These are phyloP conservation scores for Poecile atricapillus DNA, from an alignment of 2,113 vertebrate species.

Conservation along the genomic window DNA sequence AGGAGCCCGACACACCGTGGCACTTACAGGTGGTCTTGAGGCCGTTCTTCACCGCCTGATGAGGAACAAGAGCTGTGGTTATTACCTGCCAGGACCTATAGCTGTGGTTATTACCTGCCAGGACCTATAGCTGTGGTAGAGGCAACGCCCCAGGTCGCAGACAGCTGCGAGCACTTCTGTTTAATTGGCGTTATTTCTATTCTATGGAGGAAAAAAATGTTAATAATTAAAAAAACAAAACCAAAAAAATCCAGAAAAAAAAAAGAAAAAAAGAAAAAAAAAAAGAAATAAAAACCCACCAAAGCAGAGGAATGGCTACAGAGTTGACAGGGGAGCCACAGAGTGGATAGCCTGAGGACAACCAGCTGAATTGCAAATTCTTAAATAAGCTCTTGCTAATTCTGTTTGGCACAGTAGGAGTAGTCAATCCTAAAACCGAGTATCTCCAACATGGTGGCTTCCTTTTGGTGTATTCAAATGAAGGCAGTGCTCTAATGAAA, in stretches of 20 bases:
- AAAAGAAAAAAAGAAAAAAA: neutral
- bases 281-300: too few relatives aligned
- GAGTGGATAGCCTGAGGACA: neutral
- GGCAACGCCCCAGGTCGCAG: neutral
- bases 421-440: neutral
- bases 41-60: constrained; percentile 91
- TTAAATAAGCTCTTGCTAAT: neutral
- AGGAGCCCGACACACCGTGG: constrained; percentile 95
- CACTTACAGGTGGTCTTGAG: constrained; percentile 98
- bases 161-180: neutral
- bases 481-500: neutral
- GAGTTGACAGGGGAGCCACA: neutral
- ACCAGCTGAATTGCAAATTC: neutral
- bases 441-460: neutral
- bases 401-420: neutral
- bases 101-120: neutral
- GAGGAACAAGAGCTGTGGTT: neutral
- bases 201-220: neutral
- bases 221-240: neutral
- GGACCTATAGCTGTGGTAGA: neutral
- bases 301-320: neutral
- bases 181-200: neutral
- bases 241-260: neutral
- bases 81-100: neutral
- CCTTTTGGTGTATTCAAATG: neutral